These are phyloP conservation scores for Acanthurus lineatus DNA, from an alignment of 2,797 vertebrate species.

Conservation along the genomic window DNA sequence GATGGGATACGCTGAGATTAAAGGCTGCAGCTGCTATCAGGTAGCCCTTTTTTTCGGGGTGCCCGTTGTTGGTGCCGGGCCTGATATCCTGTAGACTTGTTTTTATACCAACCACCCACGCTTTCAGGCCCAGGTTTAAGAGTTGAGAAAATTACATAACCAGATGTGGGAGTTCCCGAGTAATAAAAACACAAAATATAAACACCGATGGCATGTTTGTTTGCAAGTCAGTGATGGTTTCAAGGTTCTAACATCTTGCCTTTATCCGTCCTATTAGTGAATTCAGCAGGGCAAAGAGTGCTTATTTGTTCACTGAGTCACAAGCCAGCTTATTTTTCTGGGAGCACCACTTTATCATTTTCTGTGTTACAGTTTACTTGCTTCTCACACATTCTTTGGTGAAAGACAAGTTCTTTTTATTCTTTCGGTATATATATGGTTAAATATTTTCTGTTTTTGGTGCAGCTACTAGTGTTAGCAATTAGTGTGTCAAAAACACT, in stretches of 20 bases:
- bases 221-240: slow-evolving; percentile 11
- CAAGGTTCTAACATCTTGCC: slow-evolving; percentile 21
- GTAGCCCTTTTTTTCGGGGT: slow-evolving; percentile 9
- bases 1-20: slow-evolving; percentile 43
- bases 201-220: slow-evolving; percentile 27
- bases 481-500: neutral
- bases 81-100: slow-evolving; percentile 14
- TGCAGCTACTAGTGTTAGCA: neutral
- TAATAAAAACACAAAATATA: slow-evolving; percentile 25
- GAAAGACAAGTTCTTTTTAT: slow-evolving; percentile 1
- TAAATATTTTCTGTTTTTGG: slow-evolving; percentile 9
- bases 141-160: slow-evolving; percentile 41
- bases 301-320: slow-evolving; percentile 3
- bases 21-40: slow-evolving; percentile 34
- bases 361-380: neutral
- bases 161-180: slow-evolving; percentile 44
- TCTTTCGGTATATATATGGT: slow-evolving; percentile 22
- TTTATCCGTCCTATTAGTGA: slow-evolving; percentile 1
- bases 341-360: neutral
- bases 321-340: slow-evolving; percentile 29
- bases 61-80: neutral
- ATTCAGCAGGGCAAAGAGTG: slow-evolving; percentile 19
- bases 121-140: slow-evolving; percentile 20
- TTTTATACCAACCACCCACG: slow-evolving; percentile 36
- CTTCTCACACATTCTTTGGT: neutral